A percentile compares a stretch with the other conserved stretches of the same genome.
Conservation (phyloP, 2,113 vertebrate genomes). For the Ondatra zibethicus region DNA sequence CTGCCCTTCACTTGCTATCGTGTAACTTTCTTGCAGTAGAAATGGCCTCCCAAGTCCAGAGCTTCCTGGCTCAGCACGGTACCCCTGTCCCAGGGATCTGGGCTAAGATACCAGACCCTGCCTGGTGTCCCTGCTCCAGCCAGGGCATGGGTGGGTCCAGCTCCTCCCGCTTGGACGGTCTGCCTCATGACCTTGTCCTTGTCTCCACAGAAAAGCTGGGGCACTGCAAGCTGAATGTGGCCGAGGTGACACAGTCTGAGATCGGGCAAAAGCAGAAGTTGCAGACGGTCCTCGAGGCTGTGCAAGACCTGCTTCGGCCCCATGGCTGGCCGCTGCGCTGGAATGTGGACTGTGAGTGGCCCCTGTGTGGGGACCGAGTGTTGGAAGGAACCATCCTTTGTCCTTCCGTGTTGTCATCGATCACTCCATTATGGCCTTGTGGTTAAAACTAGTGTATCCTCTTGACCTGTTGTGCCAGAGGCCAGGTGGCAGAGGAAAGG, state of each 20-base stretch:
- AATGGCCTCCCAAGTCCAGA: neutral
- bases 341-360: slow-evolving; percentile 94
- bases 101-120: rapidly evolving
- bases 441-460: rapidly evolving
- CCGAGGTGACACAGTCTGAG: slow-evolving; percentile 97
- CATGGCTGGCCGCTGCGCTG: slow-evolving; percentile 94
- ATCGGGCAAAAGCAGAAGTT: slow-evolving; percentile 98
- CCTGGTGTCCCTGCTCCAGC: rapidly evolving
- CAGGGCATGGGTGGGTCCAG: neutral
- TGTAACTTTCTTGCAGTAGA: rapidly evolving
- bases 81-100: rapidly evolving
- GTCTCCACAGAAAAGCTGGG: slow-evolving; percentile 92
- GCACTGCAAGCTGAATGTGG: slow-evolving; percentile 94
- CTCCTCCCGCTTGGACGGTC: neutral
- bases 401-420: rapidly evolving
- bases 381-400: rapidly evolving
- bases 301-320: slow-evolving; percentile 92
- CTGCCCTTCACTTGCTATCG: too few species aligned
- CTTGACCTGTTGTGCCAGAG: neutral
- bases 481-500: neutral
- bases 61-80: rapidly evolving
- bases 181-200: neutral
- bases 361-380: rapidly evolving
- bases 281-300: slow-evolving; percentile 94
- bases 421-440: rapidly evolving